Evolutionary conservation across 2,888 invertebrate species (phyloP), one percentile per base, ranked within the genome.

Genomic region (Amitus sp.): DNA sequence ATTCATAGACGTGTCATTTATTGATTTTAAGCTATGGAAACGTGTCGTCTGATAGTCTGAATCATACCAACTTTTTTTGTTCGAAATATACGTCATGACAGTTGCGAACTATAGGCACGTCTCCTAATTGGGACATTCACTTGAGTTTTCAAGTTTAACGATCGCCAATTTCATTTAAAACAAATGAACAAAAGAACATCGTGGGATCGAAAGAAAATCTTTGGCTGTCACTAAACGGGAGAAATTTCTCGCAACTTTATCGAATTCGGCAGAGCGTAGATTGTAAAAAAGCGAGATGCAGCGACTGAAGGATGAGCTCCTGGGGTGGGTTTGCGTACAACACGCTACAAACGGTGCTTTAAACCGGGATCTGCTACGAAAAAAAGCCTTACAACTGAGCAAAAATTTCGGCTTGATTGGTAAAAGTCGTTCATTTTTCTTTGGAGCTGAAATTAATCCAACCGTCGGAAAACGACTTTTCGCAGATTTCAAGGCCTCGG

Each of bases 311-410:
- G 55, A 67, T 4, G 66, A 71, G 40, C 58, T 78, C 20, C 67
- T 78, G 6, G 64, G 54, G 58, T 77, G 78, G 78, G 66, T 71
- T 39, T 77, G 76, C 52, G 65, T 73, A 48, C 70, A 63, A 42
- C 71, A 73, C 56, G 78, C 78, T 7, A 70, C 65, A 13, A 73
- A 75, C 47, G 54, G 57, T 47, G 66, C 52, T 7, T 54, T 78
- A 17, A 68, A 71, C 62, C 67, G 65, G 34, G 53, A 63, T 13
- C 49, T 66, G 20, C 48, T 77, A 6, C 68, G 68, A 12, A 50
- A 70, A 1, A 76, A 72, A 60, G 73, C 74, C 19, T 45, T 73
- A 12, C 58, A 73, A 47, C 52, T 78, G 48, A 62, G 68, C 1
- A 50, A 46, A 6, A 42, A 62, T 1, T 56, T 60, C 15, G 63